These are phyloP conservation scores for Lacanobia wlatinum DNA, from an alignment of 2,888 invertebrate species.

Conservation along the genomic window DNA sequence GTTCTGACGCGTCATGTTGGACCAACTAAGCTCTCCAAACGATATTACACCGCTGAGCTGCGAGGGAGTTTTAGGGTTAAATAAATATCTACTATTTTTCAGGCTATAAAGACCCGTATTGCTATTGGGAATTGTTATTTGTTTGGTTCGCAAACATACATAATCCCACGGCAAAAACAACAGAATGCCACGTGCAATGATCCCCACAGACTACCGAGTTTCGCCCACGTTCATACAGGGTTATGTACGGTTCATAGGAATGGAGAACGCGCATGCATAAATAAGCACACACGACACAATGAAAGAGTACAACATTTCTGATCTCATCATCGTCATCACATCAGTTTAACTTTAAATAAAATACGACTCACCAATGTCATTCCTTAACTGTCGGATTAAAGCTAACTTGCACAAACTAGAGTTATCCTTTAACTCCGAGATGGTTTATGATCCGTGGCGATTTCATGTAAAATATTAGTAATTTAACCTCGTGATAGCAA, in stretches of 20 bases:
- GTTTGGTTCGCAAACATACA: background rate
- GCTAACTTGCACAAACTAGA: too few species aligned
- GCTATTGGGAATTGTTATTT: background rate
- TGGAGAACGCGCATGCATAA: too few species aligned
- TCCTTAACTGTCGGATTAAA: too few species aligned
- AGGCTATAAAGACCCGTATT: slow-evolving; percentile 7
- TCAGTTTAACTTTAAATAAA: too few species aligned
- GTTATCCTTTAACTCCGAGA: too few species aligned
- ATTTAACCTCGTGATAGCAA: too few species aligned
- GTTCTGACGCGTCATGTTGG: slow-evolving; percentile 24
- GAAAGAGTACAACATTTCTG: too few species aligned
- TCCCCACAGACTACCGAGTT: background rate
- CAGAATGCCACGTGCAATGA: background rate
- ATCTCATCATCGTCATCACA: too few species aligned
- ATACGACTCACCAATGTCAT: too few species aligned
- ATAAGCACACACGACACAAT: too few species aligned
- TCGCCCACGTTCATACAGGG: background rate
- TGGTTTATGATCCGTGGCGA: too few species aligned
- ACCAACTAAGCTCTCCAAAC: slow-evolving; percentile 42
- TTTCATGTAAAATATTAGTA: too few species aligned
- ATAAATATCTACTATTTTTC: slow-evolving; percentile 11
- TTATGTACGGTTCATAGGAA: background rate
- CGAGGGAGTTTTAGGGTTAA: slow-evolving; percentile 6
- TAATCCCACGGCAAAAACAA: background rate
- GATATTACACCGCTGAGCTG: slow-evolving; percentile 6